Conservation (phyloP, 1,140 invertebrate species). For the Choristoneura fumiferana region DNA sequence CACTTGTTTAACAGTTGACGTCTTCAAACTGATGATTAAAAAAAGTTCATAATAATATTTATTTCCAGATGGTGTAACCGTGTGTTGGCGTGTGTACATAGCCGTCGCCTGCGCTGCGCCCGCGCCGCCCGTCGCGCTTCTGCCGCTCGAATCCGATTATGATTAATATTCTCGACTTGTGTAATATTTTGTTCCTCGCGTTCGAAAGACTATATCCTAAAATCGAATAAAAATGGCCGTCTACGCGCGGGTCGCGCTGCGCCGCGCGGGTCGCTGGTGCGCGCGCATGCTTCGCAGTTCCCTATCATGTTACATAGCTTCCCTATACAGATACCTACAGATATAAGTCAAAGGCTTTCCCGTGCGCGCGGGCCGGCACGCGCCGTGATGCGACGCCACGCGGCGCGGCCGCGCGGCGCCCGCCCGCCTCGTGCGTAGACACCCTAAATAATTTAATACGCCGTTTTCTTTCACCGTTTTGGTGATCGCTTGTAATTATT, state of each 20-base stretch:
- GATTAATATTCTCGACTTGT: slow-evolving; percentile 75
- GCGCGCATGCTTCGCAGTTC: background rate
- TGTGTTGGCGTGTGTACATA: slow-evolving; percentile 39
- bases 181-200: slow-evolving; percentile 75
- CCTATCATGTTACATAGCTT: slow-evolving; percentile 18
- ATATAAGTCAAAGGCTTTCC: background rate
- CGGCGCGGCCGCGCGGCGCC: slow-evolving; percentile 25
- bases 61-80: slow-evolving; percentile 12
- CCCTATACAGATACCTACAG: slow-evolving; percentile 3
- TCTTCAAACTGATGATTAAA: too few relatives aligned
- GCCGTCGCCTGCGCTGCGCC: slow-evolving; percentile 42
- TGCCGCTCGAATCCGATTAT: slow-evolving; percentile 69
- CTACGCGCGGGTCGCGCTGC: slow-evolving; percentile 33
- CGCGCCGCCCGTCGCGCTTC: slow-evolving; percentile 45
- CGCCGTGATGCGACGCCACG: slow-evolving; percentile 19
- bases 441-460: slow-evolving; percentile 73
- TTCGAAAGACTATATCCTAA: slow-evolving; percentile 76
- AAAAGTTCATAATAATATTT: too few relatives aligned
- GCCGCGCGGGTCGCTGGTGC: slow-evolving; percentile 21
- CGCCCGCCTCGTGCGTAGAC: slow-evolving; percentile 39
- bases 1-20: too few relatives aligned
- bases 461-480: slow-evolving; percentile 77
- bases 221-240: slow-evolving; percentile 47
- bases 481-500: slow-evolving; percentile 78
- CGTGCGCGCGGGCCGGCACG: background rate